Conservation (phyloP, 2,888 invertebrate genomes). For the Noctua janthe region DNA sequence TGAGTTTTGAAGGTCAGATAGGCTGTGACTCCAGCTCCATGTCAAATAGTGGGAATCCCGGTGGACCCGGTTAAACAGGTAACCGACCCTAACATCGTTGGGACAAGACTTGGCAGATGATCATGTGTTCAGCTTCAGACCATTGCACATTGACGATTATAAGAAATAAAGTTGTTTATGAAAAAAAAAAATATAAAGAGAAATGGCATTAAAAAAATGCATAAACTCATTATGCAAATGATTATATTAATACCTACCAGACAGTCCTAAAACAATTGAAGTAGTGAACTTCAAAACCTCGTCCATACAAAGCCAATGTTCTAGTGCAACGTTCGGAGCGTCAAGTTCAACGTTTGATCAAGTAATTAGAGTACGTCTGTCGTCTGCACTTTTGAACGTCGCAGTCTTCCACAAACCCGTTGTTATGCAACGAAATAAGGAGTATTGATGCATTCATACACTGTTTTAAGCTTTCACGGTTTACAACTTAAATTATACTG, state of each 20-base stretch:
- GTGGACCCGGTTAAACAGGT: fast-evolving
- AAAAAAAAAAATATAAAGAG: neutral
- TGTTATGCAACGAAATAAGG: conserved; percentile 43
- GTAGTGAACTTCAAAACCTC: neutral
- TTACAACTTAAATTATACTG: no score
- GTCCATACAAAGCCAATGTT: conserved; percentile 53
- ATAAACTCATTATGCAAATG: neutral
- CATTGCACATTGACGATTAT: no score
- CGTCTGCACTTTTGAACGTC: conserved; percentile 77
- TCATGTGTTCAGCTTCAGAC: neutral
- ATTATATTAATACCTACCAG: neutral
- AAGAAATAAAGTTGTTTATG: neutral
- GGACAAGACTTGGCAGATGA: neutral
- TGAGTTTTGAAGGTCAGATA: neutral
- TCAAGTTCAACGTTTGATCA: conserved; percentile 80
- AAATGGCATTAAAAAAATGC: neutral
- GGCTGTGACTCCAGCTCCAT: neutral
- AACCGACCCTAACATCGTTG: neutral
- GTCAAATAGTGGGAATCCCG: neutral
- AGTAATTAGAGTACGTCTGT: conserved; percentile 78
- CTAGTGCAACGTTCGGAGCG: conserved; percentile 10
- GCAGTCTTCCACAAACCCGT: conserved; percentile 8
- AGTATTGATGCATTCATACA: neutral
- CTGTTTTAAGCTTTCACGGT: no score
- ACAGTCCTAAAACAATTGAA: neutral